Conservation (phyloP, 2,113 vertebrate genomes). For the Saccopteryx bilineata region DNA sequence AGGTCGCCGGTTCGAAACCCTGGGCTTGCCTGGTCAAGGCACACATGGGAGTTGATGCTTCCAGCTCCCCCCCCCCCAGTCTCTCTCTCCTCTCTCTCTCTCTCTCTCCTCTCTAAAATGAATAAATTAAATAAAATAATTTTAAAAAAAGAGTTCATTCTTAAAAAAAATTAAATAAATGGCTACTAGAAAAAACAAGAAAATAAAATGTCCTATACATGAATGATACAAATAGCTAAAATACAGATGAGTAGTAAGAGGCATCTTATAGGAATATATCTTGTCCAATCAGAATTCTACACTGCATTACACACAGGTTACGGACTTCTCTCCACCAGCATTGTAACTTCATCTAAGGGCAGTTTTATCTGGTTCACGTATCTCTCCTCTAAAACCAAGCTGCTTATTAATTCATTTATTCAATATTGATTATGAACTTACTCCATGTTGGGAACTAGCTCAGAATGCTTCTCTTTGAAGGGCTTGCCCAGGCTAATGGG, state of each 20-base stretch:
- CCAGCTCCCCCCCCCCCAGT: too few species aligned
- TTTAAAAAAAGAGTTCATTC: too few species aligned
- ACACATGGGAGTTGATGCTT: too few species aligned
- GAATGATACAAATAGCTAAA: not conserved
- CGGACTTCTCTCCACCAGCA: not conserved
- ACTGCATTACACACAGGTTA: too few species aligned
- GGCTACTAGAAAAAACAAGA: not conserved
- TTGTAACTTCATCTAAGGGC: not conserved
- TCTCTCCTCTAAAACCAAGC: not conserved
- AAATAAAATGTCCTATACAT: not conserved
- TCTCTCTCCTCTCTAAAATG: too few species aligned
- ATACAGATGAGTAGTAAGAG: not conserved
- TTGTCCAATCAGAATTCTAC: not conserved
- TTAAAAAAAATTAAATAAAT: too few species aligned
- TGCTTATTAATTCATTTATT: constrained; percentile 28
- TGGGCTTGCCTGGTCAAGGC: too few species aligned
- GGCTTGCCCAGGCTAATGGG: not conserved
- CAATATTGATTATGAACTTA: not conserved
- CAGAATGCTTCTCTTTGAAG: not conserved
- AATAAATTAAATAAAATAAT: too few species aligned
- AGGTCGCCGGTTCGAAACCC: too few species aligned
- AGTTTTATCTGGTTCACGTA: not conserved
- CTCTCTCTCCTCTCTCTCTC: too few species aligned
- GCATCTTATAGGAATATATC: not conserved
- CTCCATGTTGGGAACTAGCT: not conserved